Evolutionary conservation across 2,797 vertebrate genomes (phyloP), one percentile per base, ranked within the genome.

Genomic region (Psittacula echo): DNA sequence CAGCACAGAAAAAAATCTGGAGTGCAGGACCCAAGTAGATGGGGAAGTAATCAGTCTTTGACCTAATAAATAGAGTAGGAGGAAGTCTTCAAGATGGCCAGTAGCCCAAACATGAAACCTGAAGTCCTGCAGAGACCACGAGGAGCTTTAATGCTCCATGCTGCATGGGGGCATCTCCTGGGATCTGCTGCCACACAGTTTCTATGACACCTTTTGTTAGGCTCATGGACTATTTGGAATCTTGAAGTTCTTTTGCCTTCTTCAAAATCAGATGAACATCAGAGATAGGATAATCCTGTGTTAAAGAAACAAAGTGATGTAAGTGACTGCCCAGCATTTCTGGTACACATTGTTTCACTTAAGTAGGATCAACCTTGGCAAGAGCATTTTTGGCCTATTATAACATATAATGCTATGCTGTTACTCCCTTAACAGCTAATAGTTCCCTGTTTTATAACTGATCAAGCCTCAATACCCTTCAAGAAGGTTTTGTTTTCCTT

Each of bases 221-320:
- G 50, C 21, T 74, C 47, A 15, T 2, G 29, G 84, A 74, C 98
- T 99, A 99, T 74, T 98, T 98, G 21, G 98, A 98, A 62, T 99
- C 99, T 94, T 99, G 99, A 85, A 99, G 98, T 21, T 99, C 99
- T 98, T 99, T 99, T 91, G 99, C 99, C 95, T 99, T 99, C 96
- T 98, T 99, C 95, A 99, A 96, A 97, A 99, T 99, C 90, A 98
- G 98, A 94, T 98, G 98, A 70, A 99, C 99, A 37, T 99, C 99
- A 27, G 99, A 98, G 97, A 99, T 99, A 13, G 99, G 99, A 91
- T 99, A 99, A 96, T 99, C 99, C 99, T 99, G 86, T 30, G 67
- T 74, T 53, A 62, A 96, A 34, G 84, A 81, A 85, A 37, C 18
- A 37, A 86, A 78, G 30, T 1, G 9, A 68, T 27, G 2, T 22